phyloP scores from a whole-genome alignment of 2,888 invertebrate species.

The Lasioglossum malachurum region DNA sequence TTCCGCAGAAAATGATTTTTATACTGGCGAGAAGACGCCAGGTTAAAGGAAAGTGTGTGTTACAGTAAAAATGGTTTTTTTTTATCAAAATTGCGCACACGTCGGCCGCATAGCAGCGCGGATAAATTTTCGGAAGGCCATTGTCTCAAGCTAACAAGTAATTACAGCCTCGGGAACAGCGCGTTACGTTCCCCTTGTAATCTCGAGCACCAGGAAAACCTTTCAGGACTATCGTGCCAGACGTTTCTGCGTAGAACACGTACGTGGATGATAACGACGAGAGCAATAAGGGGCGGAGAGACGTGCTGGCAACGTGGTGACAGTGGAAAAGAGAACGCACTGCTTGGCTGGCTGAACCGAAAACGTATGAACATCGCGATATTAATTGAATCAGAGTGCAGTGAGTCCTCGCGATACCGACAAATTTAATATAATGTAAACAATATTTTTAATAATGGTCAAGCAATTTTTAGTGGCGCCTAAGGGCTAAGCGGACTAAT shows the following conservation, averaged over 20 bases:
- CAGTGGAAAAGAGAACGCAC: conserved; percentile 66
- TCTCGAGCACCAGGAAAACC: conserved; percentile 61
- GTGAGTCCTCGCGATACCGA: too few relatives aligned
- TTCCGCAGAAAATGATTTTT: neutral
- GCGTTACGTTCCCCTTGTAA: conserved; percentile 51
- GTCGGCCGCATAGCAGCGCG: neutral
- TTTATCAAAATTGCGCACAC: neutral
- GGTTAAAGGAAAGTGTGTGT: too few relatives aligned
- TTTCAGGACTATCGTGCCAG: conserved; percentile 42
- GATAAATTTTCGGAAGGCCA: neutral
- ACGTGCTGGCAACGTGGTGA: conserved; percentile 74
- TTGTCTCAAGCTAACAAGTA: conserved; percentile 72
- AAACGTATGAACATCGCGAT: neutral
- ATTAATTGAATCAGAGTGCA: neutral
- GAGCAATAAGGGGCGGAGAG: conserved; percentile 43
- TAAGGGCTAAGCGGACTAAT: neutral
- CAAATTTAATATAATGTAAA: too few relatives aligned
- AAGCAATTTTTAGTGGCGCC: too few relatives aligned
- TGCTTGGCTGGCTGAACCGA: conserved; percentile 20
- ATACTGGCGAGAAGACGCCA: too few relatives aligned
- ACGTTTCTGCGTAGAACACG: conserved; percentile 54
- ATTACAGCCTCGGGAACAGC: conserved; percentile 74
- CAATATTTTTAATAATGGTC: too few relatives aligned
- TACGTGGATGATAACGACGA: conserved; percentile 65
- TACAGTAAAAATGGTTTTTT: too few relatives aligned